Evolutionary conservation across 2,888 invertebrate genomes (phyloP).

Genomic region (Nipponacmea schrenckii): DNA sequence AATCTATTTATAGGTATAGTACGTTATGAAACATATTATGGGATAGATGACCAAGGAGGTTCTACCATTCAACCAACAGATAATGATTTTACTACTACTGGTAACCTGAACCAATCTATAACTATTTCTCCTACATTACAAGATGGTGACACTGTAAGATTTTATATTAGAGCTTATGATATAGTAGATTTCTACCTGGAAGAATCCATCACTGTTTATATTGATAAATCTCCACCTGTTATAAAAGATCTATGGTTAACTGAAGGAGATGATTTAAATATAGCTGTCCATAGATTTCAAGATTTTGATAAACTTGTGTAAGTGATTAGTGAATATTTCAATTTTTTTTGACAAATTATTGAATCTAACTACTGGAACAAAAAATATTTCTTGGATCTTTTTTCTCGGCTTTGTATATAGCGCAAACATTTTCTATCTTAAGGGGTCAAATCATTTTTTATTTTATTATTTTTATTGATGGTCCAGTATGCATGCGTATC

Average conservation of each 20-base stretch:
- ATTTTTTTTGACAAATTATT: too few species aligned
- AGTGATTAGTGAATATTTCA: conserved; percentile 8
- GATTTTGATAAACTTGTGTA: conserved; percentile 33
- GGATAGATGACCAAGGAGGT: conserved; percentile 19
- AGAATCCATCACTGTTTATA: conserved; percentile 28
- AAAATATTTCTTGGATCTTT: too few species aligned
- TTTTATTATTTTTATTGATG: too few species aligned
- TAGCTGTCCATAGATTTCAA: conserved; percentile 33
- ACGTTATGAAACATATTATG: conserved; percentile 23
- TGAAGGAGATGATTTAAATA: conserved; percentile 21
- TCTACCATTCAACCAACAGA: conserved; percentile 13
- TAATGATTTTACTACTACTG: neutral
- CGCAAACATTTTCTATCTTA: too few species aligned
- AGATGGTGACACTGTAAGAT: conserved; percentile 33
- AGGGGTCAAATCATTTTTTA: too few species aligned
- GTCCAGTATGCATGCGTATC: too few species aligned
- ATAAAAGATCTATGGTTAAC: conserved; percentile 36
- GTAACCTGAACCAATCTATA: conserved; percentile 14
- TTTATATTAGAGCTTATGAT: conserved; percentile 32
- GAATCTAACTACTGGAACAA: too few species aligned
- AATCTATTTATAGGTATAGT: conserved; percentile 27
- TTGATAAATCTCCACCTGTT: conserved; percentile 37
- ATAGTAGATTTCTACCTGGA: conserved; percentile 26
- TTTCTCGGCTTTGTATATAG: too few species aligned
- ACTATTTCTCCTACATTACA: conserved; percentile 16